Base-by-base conservation (phyloP, 2,888 invertebrate genomes). In the Meiosimyza decipiens region DNA sequence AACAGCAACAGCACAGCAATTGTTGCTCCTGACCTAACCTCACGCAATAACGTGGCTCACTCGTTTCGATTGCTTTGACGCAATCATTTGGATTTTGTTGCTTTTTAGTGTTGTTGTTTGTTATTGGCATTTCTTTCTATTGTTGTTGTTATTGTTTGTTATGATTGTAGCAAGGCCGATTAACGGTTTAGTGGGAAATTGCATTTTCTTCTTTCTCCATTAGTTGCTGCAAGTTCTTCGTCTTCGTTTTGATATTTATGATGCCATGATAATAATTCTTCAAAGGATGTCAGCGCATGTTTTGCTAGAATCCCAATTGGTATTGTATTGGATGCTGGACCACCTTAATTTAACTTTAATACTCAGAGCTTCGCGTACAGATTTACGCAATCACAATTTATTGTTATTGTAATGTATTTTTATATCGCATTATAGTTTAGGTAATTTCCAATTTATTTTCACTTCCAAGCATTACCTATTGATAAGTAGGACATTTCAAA, bases 101-200 rank as follows among this genome's bases (percentile, higher is more conserved):
- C 66, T 66, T 66, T 55, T 33, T 78, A 80, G 79, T 79, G 77
- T 79, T 79, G 79, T 78, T 80, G 78, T 81, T 60, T 66, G 63
- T 69, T 59, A 64, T 77, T 74, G 74, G 75, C 78, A 77, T 78
- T 82, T 75, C 79, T 77, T 77, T 28, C 4, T 4, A 28, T 73
- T 79, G 74, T 71, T 74, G 69, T 75, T 74, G 40, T 51, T 57
- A 69, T 65, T 73, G 66, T 74, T 59, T 70, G 57, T 70, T 77
- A 73, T 55, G 69, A 59, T 33, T 49, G 57, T 49, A 67, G 47
- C 55, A 67, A 67, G 47, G 69, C 67, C 72, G 69, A 67, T 71
- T 75, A 75, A 75, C 75, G 75, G 75, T 73, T 60, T 69, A 62
- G 69, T 60, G 66, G 67, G 71, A 65, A 71, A 75, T 75, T 75